phyloP scores from a whole-genome alignment of 1,140 invertebrate genomes.

The Sipha flava region DNA sequence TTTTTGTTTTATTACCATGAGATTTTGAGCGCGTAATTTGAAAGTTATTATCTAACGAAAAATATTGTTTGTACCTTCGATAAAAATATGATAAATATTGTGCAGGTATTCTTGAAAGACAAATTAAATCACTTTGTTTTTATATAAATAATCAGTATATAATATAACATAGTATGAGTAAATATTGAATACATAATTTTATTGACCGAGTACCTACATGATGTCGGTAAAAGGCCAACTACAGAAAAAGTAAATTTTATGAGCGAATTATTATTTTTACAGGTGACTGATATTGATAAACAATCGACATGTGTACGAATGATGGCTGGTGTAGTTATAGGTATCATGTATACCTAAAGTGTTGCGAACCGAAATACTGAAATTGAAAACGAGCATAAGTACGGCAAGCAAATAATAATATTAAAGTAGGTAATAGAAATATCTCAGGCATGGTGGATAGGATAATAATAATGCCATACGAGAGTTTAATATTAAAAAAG shows the following conservation, averaged over 20 bases:
- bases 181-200: no score
- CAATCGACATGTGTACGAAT: neutral
- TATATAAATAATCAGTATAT: neutral
- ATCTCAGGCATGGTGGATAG: no score
- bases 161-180: no score
- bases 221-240: no score
- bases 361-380: neutral
- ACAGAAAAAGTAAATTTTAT: no score
- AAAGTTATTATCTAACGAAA: neutral
- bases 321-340: neutral
- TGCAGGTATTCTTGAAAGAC: neutral
- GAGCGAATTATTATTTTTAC: no score
- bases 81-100: no score
- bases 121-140: neutral
- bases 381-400: neutral
- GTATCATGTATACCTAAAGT: neutral
- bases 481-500: no score
- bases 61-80: neutral
- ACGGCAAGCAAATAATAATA: neutral
- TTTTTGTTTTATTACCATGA: no score
- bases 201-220: no score
- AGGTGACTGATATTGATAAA: no score
- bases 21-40: neutral
- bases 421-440: neutral
- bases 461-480: no score